Base-by-base conservation (phyloP, 64 coral and sea anemone species). In the Actinia tenebrosa region DNA sequence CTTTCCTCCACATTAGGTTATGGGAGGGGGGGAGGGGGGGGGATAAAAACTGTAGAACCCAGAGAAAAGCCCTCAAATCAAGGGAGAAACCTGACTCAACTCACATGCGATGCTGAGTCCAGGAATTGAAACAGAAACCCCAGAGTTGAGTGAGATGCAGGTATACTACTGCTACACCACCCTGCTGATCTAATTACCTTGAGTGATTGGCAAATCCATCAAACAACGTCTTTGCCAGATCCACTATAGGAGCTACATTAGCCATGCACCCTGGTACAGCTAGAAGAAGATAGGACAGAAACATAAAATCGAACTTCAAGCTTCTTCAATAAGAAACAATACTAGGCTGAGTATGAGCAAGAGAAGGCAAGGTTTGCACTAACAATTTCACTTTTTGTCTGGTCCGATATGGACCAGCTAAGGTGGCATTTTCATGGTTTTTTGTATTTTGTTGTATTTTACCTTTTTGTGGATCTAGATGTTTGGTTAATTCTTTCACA, bases 401-500 rank as follows among this genome's bases (percentile, higher is more conserved):
- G 63, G 6, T n/a, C 26, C 69, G 37, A 13, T 72, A 7, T 27
- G 25, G 23, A 26, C 10, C 10, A 37, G 30, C 1, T 37, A 13
- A 3, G 15, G 2, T 14, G 10, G 56, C 10, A 58, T 58, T 0
- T 58, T 37, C 30, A 37, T 11, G 47, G 47, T 8, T 8, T 50
- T 50, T 50, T 50, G 1, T 8, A 50, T 8, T 50, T 1, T 2
- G 47, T n/a, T 42, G 11, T 43, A 42, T 75, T 20, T 83, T 54
- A 85, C 83, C 83, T 85, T 85, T 85, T 19, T 85, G 52, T 37
- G 83, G 83, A 44, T 85, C 82, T 53, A 94, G 84, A 23, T 71
- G 85, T 56, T 94, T 90, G 1, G 45, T 44, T 7, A 94, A 80
- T 37, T 87, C 85, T 61, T 94, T 84, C 18, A 94, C 85, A 50